These are phyloP conservation scores for Henricia sp. DNA, from an alignment of 53 echinoderm and acorn worm genomes.

Conservation along the genomic window DNA sequence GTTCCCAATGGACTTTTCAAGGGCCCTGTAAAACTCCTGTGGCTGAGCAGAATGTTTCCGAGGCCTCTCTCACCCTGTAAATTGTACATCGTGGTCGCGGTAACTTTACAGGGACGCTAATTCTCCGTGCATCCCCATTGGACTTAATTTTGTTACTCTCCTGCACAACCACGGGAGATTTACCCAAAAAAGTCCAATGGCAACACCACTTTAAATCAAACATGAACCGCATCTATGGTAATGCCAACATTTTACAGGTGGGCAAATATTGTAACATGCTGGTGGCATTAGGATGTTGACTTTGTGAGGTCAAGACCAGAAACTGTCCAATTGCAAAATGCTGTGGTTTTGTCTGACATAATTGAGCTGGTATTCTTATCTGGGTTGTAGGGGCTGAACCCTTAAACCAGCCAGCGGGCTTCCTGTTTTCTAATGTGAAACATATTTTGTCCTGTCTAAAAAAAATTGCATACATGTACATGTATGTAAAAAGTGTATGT, in stretches of 20 bases:
- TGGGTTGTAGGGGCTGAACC: neutral
- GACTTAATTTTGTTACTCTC: too few relatives aligned
- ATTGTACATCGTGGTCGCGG: too few relatives aligned
- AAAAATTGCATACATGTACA: neutral
- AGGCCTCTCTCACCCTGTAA: too few relatives aligned
- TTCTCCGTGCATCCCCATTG: too few relatives aligned
- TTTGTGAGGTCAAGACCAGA: neutral
- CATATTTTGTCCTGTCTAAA: neutral
- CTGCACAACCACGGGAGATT: too few relatives aligned
- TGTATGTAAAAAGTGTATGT: too few relatives aligned
- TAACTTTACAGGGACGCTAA: too few relatives aligned
- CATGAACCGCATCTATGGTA: neutral
- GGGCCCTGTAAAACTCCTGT: too few relatives aligned
- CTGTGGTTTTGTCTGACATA: slow-evolving; percentile 8
- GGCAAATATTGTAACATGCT: too few relatives aligned
- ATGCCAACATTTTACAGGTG: neutral
- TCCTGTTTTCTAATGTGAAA: neutral
- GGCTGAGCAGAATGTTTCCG: too few relatives aligned
- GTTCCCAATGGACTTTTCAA: too few relatives aligned
- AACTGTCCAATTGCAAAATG: neutral
- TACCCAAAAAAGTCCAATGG: too few relatives aligned
- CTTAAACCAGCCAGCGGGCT: neutral
- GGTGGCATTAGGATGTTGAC: neutral
- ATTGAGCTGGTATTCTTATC: slow-evolving; percentile 12
- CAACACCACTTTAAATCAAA: neutral